Base-by-base conservation (phyloP, 2,797 vertebrate species). In the Poeciliopsis infans region DNA sequence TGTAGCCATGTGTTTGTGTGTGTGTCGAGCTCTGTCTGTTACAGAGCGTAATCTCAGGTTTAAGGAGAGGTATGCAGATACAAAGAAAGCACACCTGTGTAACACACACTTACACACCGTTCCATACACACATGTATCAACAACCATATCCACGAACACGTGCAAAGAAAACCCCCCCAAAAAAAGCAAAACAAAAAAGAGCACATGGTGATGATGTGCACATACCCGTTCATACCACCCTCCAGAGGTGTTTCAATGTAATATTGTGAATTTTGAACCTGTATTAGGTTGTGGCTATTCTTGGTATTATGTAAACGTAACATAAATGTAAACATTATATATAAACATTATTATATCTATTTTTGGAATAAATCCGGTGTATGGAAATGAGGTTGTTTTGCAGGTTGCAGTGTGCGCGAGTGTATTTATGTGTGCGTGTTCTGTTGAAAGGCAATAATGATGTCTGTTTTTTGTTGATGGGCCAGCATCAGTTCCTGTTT, bases 301-400 rank as follows among this genome's bases (percentile, higher is more conserved):
- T 93, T 93, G 93, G 93, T 95, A 93, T 94, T 74, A 92, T 93
- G 94, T 94, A 90, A 94, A 91, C 94, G 90, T 95, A 94, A 94
- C 91, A 93, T 94, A 92, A 92, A 95, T 95, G 93, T 95, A 95
- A 92, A 95, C 94, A 93, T 78, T 93, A 94, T 94, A 94, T 93
- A 94, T 90, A 93, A 92, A 94, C 93, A 94, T 91, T 91, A 92
- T 95, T 91, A 92, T 95, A 94, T 95, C 92, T 95, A 95, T 95
- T 95, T 95, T 95, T 95, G 89, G 90, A 94, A 94, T 93, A 93
- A 94, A 92, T 94, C 89, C 87, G 89, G 72, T 76, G 88, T 91
- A 83, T 61, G 83, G 91, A 77, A 88, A 89, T 84, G 84, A 75
- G 8, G 82, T 91, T 90, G 85, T 90, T 93, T 91, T 89, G 90